These are phyloP conservation scores for Lithophane semibrunnea DNA, from an alignment of 2,888 invertebrate genomes.

Conservation along the genomic window DNA sequence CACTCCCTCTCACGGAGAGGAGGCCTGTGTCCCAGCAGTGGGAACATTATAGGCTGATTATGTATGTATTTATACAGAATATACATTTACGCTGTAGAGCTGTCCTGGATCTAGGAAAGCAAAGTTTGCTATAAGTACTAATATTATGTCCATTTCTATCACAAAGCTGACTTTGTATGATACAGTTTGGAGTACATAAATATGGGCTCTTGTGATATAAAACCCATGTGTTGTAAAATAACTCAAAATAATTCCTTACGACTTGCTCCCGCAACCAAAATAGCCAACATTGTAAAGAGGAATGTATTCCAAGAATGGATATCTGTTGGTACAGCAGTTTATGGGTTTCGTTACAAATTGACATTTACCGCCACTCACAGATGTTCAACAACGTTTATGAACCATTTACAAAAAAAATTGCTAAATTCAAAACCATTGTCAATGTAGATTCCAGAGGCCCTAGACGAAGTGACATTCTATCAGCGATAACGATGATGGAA, in stretches of 20 bases:
- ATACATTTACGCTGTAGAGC: too few species aligned
- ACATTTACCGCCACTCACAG: not conserved
- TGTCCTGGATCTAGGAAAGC: too few species aligned
- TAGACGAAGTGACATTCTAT: too few species aligned
- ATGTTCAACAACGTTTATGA: not conserved
- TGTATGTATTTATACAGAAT: too few species aligned
- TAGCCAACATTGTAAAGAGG: not conserved
- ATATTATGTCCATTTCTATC: not conserved
- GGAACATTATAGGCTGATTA: too few species aligned
- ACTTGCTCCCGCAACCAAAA: not conserved
- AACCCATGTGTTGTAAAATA: slow-evolving; percentile 1
- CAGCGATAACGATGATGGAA: too few species aligned
- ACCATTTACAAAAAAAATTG: not conserved
- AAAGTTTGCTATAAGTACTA: too few species aligned
- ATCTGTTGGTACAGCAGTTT: not conserved
- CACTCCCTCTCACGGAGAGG: too few species aligned
- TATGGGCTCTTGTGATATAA: not conserved
- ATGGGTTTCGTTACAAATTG: slow-evolving; percentile 4
- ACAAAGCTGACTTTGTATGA: not conserved
- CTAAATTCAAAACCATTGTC: not conserved
- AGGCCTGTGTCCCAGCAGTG: too few species aligned
- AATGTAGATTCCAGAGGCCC: not conserved
- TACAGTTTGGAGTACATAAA: not conserved
- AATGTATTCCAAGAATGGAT: slow-evolving; percentile 3
- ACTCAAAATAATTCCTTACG: not conserved